phyloP scores from a whole-genome alignment of 2,797 vertebrate genomes.

The Helicolenus hilgendorfi region DNA sequence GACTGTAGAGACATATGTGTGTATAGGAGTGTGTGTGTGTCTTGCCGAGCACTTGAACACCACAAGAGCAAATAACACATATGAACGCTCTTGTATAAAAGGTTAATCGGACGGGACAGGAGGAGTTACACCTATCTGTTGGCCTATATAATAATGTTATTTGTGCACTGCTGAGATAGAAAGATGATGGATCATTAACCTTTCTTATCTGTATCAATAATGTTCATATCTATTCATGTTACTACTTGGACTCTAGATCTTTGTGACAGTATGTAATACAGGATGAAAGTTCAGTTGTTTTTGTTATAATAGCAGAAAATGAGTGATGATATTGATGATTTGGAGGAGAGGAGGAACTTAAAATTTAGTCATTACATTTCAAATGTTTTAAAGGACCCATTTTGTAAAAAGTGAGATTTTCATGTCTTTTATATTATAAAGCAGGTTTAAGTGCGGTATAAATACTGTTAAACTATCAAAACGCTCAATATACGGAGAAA shows the following conservation, averaged over 20 bases:
- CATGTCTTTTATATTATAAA: no score
- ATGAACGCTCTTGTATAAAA: background rate
- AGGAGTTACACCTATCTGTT: background rate
- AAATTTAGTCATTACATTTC: background rate
- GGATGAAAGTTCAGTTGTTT: conserved; percentile 44
- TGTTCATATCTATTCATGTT: background rate
- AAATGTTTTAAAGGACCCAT: background rate
- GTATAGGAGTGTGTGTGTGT: background rate
- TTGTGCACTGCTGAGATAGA: background rate
- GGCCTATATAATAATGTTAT: background rate
- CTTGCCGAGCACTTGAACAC: background rate
- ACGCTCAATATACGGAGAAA: no score
- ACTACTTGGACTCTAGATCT: conserved; percentile 13
- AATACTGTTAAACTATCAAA: no score
- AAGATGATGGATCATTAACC: conserved; percentile 17
- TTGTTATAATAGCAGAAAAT: conserved; percentile 42
- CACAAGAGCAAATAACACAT: background rate
- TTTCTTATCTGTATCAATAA: conserved; percentile 6
- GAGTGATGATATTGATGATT: conserved; percentile 3
- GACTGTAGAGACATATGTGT: background rate
- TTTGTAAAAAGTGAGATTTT: no score
- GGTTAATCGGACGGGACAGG: background rate
- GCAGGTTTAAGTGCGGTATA: no score
- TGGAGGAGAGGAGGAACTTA: conserved; percentile 1
- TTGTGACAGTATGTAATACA: conserved; percentile 46